These are phyloP conservation scores for Geopemphigus sp. DNA, from an alignment of 1,140 invertebrate species.

Conservation along the genomic window DNA sequence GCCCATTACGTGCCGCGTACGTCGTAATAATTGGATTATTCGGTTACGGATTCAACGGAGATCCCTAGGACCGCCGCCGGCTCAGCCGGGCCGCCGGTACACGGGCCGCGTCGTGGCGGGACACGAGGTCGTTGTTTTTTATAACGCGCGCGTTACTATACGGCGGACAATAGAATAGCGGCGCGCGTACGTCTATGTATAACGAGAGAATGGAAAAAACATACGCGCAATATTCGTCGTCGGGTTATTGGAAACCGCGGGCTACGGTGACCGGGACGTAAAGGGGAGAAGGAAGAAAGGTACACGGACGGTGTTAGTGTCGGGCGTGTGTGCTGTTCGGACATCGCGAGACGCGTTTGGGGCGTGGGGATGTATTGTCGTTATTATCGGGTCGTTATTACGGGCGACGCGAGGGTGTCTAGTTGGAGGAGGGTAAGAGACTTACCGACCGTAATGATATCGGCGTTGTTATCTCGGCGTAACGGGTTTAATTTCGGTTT, in stretches of 20 bases:
- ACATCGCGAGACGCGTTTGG: not conserved
- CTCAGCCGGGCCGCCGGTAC: too few species aligned
- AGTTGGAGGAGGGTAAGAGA: not conserved
- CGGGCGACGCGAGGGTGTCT: not conserved
- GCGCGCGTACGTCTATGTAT: not conserved
- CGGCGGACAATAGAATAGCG: not conserved
- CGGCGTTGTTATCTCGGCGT: not conserved
- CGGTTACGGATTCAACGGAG: not conserved
- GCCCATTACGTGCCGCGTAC: too few species aligned
- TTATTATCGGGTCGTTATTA: not conserved
- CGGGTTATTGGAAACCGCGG: too few species aligned
- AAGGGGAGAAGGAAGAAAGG: not conserved
- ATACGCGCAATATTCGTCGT: not conserved
- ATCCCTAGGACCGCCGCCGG: too few species aligned
- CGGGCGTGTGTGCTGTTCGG: not conserved
- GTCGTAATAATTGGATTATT: not conserved
- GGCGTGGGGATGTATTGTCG: not conserved
- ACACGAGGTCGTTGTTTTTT: slow-evolving; percentile 28
- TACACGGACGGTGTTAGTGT: not conserved
- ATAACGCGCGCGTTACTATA: not conserved
- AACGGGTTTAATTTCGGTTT: slow-evolving; percentile 17
- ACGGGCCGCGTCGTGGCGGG: too few species aligned
- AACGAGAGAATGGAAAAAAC: not conserved
- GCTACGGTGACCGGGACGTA: too few species aligned
- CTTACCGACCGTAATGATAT: not conserved